Conservation (phyloP, 2,888 invertebrate genomes). For the Gryllus longicercus region DNA sequence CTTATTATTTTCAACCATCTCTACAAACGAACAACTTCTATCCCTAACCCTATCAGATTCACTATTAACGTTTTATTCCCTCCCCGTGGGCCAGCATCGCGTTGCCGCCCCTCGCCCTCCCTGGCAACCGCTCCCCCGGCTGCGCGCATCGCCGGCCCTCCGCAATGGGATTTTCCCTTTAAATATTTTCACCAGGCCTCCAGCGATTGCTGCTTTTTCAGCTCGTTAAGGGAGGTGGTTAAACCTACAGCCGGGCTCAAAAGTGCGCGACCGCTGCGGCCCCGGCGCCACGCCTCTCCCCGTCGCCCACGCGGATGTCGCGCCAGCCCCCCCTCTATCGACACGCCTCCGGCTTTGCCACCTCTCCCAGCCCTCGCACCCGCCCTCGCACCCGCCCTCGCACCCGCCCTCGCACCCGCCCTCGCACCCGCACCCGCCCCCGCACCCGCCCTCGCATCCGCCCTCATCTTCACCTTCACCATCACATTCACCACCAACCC, state of each 20-base stretch:
- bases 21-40: too few species aligned
- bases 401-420: too few species aligned
- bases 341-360: not conserved
- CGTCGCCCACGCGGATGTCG: not conserved
- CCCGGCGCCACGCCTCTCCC: not conserved
- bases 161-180: not conserved
- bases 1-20: too few species aligned
- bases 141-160: not conserved
- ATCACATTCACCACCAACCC: too few species aligned
- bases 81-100: not conserved
- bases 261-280: not conserved
- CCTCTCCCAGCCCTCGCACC: too few species aligned
- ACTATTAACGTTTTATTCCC: not conserved
- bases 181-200: not conserved
- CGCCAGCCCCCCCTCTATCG: not conserved
- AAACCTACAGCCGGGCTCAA: not conserved
- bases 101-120: too few species aligned
- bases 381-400: not conserved
- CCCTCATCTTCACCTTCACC: not conserved
- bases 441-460: not conserved
- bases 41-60: too few species aligned
- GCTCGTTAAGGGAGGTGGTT: constrained; percentile 17
- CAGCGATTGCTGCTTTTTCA: constrained; percentile 2
- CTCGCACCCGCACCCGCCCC: too few species aligned
- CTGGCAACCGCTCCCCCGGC: not conserved